A percentile compares a stretch with the other conserved stretches of the same genome.
These are phyloP conservation scores for Otus sunia DNA, from an alignment of 2,113 vertebrate species.

Conservation along the genomic window DNA sequence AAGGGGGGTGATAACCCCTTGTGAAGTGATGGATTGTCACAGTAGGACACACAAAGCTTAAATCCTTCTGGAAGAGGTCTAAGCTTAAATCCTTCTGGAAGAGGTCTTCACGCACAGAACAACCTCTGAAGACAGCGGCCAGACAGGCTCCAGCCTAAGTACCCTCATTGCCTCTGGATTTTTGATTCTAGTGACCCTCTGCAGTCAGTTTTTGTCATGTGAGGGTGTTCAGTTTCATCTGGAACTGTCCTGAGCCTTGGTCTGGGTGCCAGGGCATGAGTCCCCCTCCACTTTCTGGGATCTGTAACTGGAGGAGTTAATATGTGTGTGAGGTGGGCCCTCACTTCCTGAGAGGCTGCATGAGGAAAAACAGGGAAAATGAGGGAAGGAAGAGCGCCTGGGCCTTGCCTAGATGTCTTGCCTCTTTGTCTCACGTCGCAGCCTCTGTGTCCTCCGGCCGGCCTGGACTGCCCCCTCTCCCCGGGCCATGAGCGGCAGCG, in stretches of 20 bases:
- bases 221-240: not conserved
- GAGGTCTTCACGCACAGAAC: not conserved
- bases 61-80: not conserved
- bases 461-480: not conserved
- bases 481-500: not conserved
- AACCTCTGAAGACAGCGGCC: not conserved
- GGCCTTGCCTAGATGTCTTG: too few relatives aligned
- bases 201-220: not conserved
- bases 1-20: not conserved
- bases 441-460: not conserved
- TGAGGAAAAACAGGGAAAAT: accelerated
- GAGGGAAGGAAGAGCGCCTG: not conserved
- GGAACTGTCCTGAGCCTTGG: not conserved
- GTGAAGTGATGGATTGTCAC: not conserved
- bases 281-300: not conserved
- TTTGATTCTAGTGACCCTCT: not conserved
- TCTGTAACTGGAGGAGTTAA: too few relatives aligned
- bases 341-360: accelerated
- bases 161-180: not conserved
- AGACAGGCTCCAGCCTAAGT: not conserved
- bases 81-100: not conserved
- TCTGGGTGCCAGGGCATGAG: not conserved
- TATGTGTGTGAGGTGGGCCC: accelerated
- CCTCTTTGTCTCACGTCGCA: not conserved
- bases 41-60: not conserved